A percentile compares a stretch with the other conserved stretches of the same genome.
Evolutionary conservation across 1,140 invertebrate genomes (phyloP).

Genomic region (Laodelphax striatellus): DNA sequence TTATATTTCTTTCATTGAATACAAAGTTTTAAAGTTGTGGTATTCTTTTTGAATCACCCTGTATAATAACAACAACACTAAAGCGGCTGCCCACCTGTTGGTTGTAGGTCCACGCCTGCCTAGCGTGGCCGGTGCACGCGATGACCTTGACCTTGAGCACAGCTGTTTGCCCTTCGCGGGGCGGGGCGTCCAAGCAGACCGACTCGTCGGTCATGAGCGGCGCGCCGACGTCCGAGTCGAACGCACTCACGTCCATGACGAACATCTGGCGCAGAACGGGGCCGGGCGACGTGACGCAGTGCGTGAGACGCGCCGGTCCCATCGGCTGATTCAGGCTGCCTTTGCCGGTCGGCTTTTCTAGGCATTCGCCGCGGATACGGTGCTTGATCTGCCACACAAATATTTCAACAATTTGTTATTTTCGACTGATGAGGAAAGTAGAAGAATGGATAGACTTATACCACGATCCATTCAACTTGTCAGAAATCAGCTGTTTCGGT

Average conservation of each 20-base stretch:
- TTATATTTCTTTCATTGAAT: too few relatives aligned
- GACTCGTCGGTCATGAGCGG: slow-evolving; percentile 46
- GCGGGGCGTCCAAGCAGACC: slow-evolving; percentile 54
- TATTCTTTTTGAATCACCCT: too few relatives aligned
- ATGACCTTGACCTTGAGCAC: slow-evolving; percentile 48
- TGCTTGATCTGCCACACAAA: slow-evolving; percentile 36
- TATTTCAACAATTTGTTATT: neutral
- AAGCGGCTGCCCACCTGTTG: slow-evolving; percentile 29
- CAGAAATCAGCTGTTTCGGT: too few relatives aligned
- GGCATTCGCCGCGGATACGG: slow-evolving; percentile 39
- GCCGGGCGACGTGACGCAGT: slow-evolving; percentile 32
- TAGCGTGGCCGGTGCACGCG: slow-evolving; percentile 45
- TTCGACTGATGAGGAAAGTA: too few relatives aligned
- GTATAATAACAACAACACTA: too few relatives aligned
- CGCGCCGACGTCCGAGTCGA: slow-evolving; percentile 1
- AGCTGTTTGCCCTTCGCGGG: slow-evolving; percentile 25
- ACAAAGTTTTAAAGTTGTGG: too few relatives aligned
- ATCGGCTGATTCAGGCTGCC: slow-evolving; percentile 44
- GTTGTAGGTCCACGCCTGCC: slow-evolving; percentile 54
- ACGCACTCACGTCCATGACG: slow-evolving; percentile 50
- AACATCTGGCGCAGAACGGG: slow-evolving; percentile 60
- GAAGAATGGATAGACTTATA: too few relatives aligned
- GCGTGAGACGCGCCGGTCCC: slow-evolving; percentile 45
- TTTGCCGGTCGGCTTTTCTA: slow-evolving; percentile 43
- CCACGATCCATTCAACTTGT: too few relatives aligned